Conservation (phyloP, 2,113 vertebrate genomes). For the Platanista minor region DNA sequence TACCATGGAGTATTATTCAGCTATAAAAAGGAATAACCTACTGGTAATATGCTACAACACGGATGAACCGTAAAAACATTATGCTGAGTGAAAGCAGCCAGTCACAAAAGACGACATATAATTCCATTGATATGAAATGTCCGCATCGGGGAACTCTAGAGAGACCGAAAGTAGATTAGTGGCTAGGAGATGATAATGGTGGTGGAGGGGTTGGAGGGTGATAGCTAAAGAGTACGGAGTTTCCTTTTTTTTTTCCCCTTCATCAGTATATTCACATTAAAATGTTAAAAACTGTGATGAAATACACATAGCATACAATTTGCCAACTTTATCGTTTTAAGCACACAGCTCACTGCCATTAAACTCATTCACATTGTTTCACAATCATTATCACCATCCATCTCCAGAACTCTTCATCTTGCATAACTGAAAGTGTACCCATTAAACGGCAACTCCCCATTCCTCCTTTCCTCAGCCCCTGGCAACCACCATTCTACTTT, state of each 20-base stretch:
- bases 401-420: neutral
- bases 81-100: neutral
- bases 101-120: neutral
- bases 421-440: neutral
- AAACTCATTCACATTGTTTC: neutral
- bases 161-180: neutral
- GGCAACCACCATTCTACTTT: neutral
- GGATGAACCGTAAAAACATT: neutral
- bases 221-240: neutral
- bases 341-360: neutral
- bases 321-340: neutral
- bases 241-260: neutral
- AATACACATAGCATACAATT: neutral
- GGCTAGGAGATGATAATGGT: neutral
- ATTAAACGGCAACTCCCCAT: neutral
- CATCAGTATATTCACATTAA: neutral
- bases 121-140: neutral
- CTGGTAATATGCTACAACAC: neutral
- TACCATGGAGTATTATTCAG: neutral
- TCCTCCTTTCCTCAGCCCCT: neutral
- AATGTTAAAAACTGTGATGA: neutral
- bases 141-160: neutral
- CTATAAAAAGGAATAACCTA: neutral
- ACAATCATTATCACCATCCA: neutral
- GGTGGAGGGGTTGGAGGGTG: neutral